Base-by-base conservation (phyloP, 2,888 invertebrate genomes). In the Nomada fucata region DNA sequence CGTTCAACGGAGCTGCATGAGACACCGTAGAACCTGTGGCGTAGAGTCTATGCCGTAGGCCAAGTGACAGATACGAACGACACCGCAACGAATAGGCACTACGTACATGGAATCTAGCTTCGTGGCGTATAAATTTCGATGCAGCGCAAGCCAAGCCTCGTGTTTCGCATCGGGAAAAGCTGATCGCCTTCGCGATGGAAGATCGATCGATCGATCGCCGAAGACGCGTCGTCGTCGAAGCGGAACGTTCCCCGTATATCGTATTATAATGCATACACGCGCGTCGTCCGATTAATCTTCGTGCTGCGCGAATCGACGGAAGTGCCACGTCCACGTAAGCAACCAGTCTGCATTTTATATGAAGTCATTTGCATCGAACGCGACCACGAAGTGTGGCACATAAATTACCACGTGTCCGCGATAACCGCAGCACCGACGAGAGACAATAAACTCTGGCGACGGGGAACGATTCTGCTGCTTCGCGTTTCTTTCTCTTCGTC, bases 281-380 rank as follows among this genome's bases (percentile, higher is more conserved):
- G 23, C 60, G 71, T 52, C 82, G 72, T 59, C 50, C 88, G 88
- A 87, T 87, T 86, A 84, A 87, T 87, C 88, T 88, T 86, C 84
- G 76, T 47, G 78, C 59, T 77, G 81, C 84, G 84, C 88, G 87
- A 88, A 87, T 87, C 88, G 81, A 69, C 87, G 87, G 86, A 87
- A 88, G 84, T 86, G 87, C 82, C 87, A 87, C 86, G 87, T 87
- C 86, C 86, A 79, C 82, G 75, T 80, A 68, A 74, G 59, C 78
- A 53, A 77, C 47, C 84, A 65, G 64, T 42, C 59, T 73, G 87
- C 87, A 87, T 87, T 87, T 87, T 87, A 84, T 87, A 87, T 84
- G 29, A 77, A 77, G 88, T 81, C 77, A 87, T 87, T 87, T 84
- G 88, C 87, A 87, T 87, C 86, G 76, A 76, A 76, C 82, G 84